Evolutionary conservation across 2,113 vertebrate genomes (phyloP), one percentile per base, ranked within the genome.

Genomic region (Antidorcas marsupialis): DNA sequence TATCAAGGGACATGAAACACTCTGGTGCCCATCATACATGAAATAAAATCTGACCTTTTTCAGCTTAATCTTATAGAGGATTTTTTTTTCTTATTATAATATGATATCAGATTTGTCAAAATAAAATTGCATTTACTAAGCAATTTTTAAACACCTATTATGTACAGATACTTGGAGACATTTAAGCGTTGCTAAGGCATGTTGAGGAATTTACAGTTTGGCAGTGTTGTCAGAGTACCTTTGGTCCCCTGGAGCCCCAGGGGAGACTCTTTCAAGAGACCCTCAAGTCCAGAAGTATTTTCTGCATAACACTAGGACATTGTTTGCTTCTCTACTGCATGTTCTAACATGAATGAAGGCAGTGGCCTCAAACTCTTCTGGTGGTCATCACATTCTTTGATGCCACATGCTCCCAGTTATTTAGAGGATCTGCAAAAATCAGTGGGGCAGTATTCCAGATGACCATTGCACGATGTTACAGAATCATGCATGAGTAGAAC

Each of bases 281-380:
- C 33, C 25, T 28, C 21, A 67, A 36, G 45, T 52, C 62, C n/a
- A 43, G 13, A 87, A 55, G 13, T 50, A 25, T 25, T 52, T 60
- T 39, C 19, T 28, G 16, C 43, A 17, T 74, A 59, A 50, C 14
- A 3, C 19, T 17, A 6, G 39, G 19, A 50, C 45, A 55, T 23
- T 13, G 4, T 25, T 36, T 79, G 45, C 36, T 67, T 53, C 25
- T 64, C 11, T 55, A 0, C 57, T 47, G 74, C 50, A 15, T 55
- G 3, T 1, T 3, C 28, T 57, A 57, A 47, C 12, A 1, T 12
- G n/a, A 91, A 2, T 21, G 19, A 45, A 12, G n/a, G 45, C 55
- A 36, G 45, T 11, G 36, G n/a, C n/a, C 33, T 52, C 52, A 10
- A 0, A n/a, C 19, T 50, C 0, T 6, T 1, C 55, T 62, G 25